These are phyloP conservation scores for Ctenodactylus gundi DNA, from an alignment of 2,113 vertebrate species.

Conservation along the genomic window DNA sequence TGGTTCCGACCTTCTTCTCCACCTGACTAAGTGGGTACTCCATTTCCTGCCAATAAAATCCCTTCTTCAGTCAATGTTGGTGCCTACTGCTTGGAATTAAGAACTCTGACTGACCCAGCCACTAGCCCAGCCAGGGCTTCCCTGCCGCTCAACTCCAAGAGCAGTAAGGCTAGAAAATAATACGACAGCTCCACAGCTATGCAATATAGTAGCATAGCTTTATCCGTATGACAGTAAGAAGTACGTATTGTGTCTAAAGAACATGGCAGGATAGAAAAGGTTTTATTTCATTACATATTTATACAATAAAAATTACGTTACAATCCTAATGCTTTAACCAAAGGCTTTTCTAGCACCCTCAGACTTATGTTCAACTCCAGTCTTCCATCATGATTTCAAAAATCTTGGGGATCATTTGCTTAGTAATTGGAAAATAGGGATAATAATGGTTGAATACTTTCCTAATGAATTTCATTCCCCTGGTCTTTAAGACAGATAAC, in stretches of 20 bases:
- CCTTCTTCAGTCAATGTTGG: neutral
- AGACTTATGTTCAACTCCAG: neutral
- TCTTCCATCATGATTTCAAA: neutral
- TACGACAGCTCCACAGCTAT: neutral
- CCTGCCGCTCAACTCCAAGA: neutral
- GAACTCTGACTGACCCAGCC: neutral
- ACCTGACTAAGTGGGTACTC: neutral
- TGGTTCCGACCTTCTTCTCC: neutral
- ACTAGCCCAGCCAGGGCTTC: neutral
- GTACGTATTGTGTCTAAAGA: neutral
- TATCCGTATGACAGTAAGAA: neutral
- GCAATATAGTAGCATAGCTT: neutral
- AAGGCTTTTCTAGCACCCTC: neutral
- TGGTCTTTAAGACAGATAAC: neutral
- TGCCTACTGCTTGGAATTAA: neutral
- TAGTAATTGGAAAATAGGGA: neutral
- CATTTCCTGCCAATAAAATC: neutral
- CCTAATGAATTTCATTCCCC: neutral
- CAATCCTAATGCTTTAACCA: neutral
- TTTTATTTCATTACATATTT: neutral
- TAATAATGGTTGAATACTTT: neutral
- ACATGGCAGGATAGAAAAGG: neutral
- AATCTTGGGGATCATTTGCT: neutral
- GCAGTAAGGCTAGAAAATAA: neutral
- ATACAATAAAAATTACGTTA: neutral